Conservation (phyloP, 2,888 invertebrate species). For the Pegoplata infirma region DNA sequence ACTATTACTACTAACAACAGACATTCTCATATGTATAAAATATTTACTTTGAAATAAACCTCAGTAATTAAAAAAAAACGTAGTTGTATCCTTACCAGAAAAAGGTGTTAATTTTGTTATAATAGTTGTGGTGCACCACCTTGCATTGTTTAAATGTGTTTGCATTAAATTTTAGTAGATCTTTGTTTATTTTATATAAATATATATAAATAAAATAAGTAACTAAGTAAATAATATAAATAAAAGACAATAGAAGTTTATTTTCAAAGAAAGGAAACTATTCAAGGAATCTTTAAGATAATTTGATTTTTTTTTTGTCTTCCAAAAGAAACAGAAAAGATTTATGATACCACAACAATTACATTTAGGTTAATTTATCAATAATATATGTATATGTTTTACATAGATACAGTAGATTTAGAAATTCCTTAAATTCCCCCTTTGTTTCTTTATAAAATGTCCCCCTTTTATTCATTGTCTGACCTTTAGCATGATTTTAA, state of each 20-base stretch:
- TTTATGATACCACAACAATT: conserved; percentile 8
- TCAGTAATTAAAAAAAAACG: conserved; percentile 4
- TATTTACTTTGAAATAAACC: neutral
- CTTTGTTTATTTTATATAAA: neutral
- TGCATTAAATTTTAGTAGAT: neutral
- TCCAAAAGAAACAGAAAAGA: neutral
- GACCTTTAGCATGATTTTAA: neutral
- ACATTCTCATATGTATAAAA: neutral
- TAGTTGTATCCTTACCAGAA: conserved; percentile 10
- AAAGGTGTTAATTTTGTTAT: conserved; percentile 35
- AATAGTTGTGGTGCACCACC: conserved; percentile 39
- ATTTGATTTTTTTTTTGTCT: neutral
- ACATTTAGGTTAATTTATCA: conserved; percentile 1
- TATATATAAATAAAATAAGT: neutral
- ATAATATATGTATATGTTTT: neutral
- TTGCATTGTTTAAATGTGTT: neutral
- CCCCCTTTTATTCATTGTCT: neutral
- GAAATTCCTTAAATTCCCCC: neutral
- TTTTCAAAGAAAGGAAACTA: neutral
- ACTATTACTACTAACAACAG: no score
- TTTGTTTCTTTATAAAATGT: neutral
- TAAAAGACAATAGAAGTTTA: neutral
- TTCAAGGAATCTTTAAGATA: conserved; percentile 1
- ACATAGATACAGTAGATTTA: no score
- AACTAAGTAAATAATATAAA: no score